A percentile compares a stretch with the other conserved stretches of the same genome.
Evolutionary conservation across 2,113 vertebrate genomes (phyloP).

Genomic region (Pluvialis apricaria): DNA sequence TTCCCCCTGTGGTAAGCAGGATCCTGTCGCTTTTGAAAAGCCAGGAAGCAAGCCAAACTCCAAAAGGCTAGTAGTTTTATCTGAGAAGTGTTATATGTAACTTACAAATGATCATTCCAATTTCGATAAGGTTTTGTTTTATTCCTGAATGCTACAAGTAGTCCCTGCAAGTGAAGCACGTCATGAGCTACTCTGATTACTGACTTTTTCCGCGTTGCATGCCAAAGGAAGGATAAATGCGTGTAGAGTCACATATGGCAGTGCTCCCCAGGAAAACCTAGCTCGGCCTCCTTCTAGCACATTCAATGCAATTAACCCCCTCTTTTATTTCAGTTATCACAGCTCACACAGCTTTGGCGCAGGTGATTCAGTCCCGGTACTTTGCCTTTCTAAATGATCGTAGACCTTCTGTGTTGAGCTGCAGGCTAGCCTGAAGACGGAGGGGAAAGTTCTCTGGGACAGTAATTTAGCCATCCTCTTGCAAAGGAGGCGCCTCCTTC

Average conservation of each 20-base stretch:
- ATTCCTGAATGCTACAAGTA: neutral
- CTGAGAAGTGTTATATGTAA: neutral
- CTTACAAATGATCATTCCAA: neutral
- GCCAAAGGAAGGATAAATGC: constrained; percentile 38
- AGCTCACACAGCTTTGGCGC: neutral
- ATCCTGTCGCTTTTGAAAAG: neutral
- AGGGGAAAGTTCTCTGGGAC: neutral
- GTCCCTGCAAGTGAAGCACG: neutral
- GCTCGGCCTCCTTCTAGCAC: neutral
- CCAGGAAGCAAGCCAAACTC: neutral
- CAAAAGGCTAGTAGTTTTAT: neutral
- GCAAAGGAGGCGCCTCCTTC: neutral
- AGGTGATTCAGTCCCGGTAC: neutral
- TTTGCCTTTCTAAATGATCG: neutral
- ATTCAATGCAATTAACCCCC: neutral
- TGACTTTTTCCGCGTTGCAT: constrained; percentile 16
- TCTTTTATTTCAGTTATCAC: neutral
- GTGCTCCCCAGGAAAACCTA: constrained; percentile 2
- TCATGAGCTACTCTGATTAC: neutral
- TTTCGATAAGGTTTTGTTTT: neutral
- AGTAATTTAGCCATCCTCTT: neutral
- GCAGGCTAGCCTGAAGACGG: neutral
- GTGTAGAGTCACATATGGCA: constrained; percentile 10
- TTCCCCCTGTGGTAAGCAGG: neutral
- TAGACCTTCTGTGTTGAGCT: neutral